phyloP scores from a whole-genome alignment of 2,113 vertebrate species.

The Psammodynastes pulverulentus region DNA sequence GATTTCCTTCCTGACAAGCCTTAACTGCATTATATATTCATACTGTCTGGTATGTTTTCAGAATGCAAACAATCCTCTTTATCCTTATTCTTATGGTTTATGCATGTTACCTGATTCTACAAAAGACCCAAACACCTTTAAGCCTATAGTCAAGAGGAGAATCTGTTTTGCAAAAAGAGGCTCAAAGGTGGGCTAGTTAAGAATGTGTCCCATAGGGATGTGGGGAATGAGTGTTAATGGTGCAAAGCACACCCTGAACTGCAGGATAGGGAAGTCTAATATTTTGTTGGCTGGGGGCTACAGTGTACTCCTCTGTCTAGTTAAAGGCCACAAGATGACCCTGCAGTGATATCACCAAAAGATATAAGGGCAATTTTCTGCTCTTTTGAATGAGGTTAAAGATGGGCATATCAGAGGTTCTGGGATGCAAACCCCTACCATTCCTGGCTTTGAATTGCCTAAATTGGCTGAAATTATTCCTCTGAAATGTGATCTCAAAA shows the following conservation, averaged over 20 bases:
- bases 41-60: conserved; percentile 39
- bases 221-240: background rate
- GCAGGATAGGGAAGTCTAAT: background rate
- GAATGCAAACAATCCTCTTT: conserved; percentile 45
- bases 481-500: background rate
- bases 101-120: background rate
- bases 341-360: background rate
- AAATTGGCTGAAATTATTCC: background rate
- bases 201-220: background rate
- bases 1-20: conserved; percentile 56
- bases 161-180: background rate
- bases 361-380: background rate
- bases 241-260: background rate
- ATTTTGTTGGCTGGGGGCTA: background rate
- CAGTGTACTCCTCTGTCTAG: background rate
- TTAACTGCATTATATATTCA: conserved; percentile 41
- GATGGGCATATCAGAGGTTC: background rate
- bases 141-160: conserved; percentile 17
- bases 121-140: conserved; percentile 33
- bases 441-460: background rate
- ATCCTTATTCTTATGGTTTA: conserved; percentile 29
- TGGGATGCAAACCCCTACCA: background rate
- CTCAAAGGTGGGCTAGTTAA: background rate
- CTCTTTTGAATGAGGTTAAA: background rate
- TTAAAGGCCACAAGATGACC: background rate